Evolutionary conservation across 2,113 vertebrate species (phyloP).

Genomic region (Procavia capensis): DNA sequence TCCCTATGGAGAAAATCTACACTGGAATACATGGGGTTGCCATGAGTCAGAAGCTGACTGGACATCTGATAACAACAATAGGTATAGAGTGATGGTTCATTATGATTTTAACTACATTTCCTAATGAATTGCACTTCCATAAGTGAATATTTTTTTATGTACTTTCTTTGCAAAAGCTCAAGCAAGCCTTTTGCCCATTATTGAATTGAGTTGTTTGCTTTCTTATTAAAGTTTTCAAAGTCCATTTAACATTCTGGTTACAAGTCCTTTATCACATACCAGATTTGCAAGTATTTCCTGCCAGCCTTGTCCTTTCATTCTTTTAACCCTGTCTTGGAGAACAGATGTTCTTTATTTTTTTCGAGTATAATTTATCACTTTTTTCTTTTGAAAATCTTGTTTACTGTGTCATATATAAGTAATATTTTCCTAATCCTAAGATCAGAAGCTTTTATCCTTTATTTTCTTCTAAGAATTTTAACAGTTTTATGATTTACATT

Average conservation of each 20-base stretch:
- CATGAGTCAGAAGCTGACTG: background rate
- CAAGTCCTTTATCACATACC: background rate
- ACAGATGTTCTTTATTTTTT: background rate
- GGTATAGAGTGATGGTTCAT: background rate
- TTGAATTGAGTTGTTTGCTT: background rate
- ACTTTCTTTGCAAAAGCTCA: background rate
- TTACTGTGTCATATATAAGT: background rate
- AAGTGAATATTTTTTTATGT: background rate
- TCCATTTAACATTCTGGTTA: background rate
- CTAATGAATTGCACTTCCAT: background rate
- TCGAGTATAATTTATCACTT: background rate
- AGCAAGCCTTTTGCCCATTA: background rate
- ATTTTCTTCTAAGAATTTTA: background rate
- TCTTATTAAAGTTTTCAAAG: background rate
- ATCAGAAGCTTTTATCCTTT: background rate
- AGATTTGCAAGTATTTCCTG: slow-evolving; percentile 29
- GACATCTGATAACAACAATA: background rate
- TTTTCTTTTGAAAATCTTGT: background rate
- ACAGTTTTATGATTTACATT: background rate
- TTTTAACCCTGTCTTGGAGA: background rate
- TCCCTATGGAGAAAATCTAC: background rate
- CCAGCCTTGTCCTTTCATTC: background rate
- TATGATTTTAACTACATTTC: background rate
- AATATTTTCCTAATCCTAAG: background rate
- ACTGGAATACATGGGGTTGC: background rate